Percentiles rank a stretch among this genome's conserved stretches.
phyloP scores from a whole-genome alignment of 2,797 vertebrate species.

The Tangara arthus region DNA sequence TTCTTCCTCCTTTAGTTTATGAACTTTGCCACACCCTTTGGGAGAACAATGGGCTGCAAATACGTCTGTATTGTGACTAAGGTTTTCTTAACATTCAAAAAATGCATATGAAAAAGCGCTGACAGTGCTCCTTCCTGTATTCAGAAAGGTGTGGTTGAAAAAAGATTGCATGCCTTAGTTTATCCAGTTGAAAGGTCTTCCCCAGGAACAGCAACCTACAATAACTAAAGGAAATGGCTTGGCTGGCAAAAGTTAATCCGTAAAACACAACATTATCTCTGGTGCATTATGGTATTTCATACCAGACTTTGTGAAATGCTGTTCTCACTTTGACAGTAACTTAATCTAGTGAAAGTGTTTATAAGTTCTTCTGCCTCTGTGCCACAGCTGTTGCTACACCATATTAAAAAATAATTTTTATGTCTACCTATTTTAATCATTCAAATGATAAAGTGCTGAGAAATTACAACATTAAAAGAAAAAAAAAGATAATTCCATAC shows the following conservation, averaged over 20 bases:
- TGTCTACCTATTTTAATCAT: not conserved
- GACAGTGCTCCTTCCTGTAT: not conserved
- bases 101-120: conserved; percentile 24
- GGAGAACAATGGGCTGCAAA: conserved; percentile 37
- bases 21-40: conserved; percentile 45
- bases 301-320: not conserved
- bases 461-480: not conserved
- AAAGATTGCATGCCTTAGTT: not conserved
- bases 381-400: not conserved
- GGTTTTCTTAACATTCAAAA: conserved; percentile 39
- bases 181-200: conserved; percentile 12
- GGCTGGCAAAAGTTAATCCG: not conserved
- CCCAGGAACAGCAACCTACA: not conserved
- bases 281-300: not conserved
- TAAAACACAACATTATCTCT: not conserved
- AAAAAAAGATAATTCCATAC: not conserved
- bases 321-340: not conserved
- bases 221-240: not conserved
- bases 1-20: conserved; percentile 28
- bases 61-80: conserved; percentile 27
- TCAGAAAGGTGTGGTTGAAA: conserved; percentile 34
- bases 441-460: not conserved
- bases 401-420: not conserved
- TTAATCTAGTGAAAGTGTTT: not conserved
- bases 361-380: not conserved